phyloP scores from a whole-genome alignment of 2,888 invertebrate genomes.

The Blastobasis adustella region DNA sequence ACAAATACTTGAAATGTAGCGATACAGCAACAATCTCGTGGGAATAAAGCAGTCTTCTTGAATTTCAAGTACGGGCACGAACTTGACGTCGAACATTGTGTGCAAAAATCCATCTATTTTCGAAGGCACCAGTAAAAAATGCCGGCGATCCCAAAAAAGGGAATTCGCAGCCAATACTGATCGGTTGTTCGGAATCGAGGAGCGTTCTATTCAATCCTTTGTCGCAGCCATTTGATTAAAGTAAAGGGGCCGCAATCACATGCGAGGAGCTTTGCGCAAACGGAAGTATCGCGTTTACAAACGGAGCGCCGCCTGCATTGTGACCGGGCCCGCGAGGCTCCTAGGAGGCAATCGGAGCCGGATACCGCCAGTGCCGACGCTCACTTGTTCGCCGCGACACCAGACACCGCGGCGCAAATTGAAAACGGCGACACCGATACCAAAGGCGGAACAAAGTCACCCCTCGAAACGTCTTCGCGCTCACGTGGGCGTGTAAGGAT shows the following conservation, averaged over 20 bases:
- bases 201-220: slow-evolving; percentile 70
- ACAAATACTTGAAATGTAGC: slow-evolving; percentile 10
- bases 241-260: slow-evolving; percentile 68
- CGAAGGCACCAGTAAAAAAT: slow-evolving; percentile 43
- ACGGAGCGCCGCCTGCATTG: slow-evolving; percentile 66
- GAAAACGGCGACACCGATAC: slow-evolving; percentile 44
- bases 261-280: slow-evolving; percentile 53
- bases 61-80: slow-evolving; percentile 19
- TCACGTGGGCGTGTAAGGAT: slow-evolving; percentile 25
- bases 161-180: slow-evolving; percentile 62
- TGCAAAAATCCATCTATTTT: slow-evolving; percentile 30
- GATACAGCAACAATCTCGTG: slow-evolving; percentile 11
- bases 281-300: slow-evolving; percentile 75
- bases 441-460: slow-evolving; percentile 35
- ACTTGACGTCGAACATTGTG: slow-evolving; percentile 19
- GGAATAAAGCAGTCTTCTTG: slow-evolving; percentile 14
- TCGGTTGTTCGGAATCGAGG: slow-evolving; percentile 60
- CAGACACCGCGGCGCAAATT: slow-evolving; percentile 42
- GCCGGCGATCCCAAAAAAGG: slow-evolving; percentile 52
- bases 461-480: slow-evolving; percentile 17
- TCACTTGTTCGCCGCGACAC: slow-evolving; percentile 45
- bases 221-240: slow-evolving; percentile 71
- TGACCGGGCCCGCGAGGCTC: slow-evolving; percentile 27
- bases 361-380: slow-evolving; percentile 38
- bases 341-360: slow-evolving; percentile 55